Conservation (phyloP, 1,140 invertebrate species). For the Zaprionus tsacasi region DNA sequence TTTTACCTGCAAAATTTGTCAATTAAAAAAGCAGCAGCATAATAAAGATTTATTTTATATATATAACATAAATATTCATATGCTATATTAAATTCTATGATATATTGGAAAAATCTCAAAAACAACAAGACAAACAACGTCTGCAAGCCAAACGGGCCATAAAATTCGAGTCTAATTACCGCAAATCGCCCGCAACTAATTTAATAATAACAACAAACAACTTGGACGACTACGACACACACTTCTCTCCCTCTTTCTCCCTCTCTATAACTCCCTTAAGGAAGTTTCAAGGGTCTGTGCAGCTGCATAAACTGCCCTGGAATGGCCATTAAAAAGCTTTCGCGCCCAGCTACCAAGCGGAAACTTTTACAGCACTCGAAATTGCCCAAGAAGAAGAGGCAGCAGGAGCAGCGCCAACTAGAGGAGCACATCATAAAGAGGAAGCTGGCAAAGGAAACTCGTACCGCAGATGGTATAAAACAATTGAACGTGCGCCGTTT, state of each 20-base stretch:
- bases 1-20: neutral
- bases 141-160: slow-evolving; percentile 55
- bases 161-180: slow-evolving; percentile 77
- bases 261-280: too few species aligned
- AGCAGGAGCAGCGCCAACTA: slow-evolving; percentile 24
- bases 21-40: neutral
- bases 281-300: slow-evolving; percentile 43
- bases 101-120: slow-evolving; percentile 26
- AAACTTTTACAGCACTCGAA: slow-evolving; percentile 66
- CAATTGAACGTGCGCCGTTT: slow-evolving; percentile 71
- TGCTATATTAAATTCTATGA: slow-evolving; percentile 6
- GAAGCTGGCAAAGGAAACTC: slow-evolving; percentile 20
- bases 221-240: slow-evolving; percentile 9
- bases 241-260: too few species aligned
- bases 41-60: slow-evolving; percentile 23
- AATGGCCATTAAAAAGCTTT: slow-evolving; percentile 77
- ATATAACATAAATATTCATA: slow-evolving; percentile 27
- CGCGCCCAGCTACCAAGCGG: slow-evolving; percentile 8
- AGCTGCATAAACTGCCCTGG: slow-evolving; percentile 74
- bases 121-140: neutral
- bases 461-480: slow-evolving; percentile 71
- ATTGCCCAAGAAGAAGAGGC: slow-evolving; percentile 41
- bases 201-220: slow-evolving; percentile 75
- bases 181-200: slow-evolving; percentile 81
- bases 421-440: slow-evolving; percentile 32